These are phyloP conservation scores for Phrynocephalus forsythii DNA, from an alignment of 2,797 vertebrate species.

Conservation along the genomic window DNA sequence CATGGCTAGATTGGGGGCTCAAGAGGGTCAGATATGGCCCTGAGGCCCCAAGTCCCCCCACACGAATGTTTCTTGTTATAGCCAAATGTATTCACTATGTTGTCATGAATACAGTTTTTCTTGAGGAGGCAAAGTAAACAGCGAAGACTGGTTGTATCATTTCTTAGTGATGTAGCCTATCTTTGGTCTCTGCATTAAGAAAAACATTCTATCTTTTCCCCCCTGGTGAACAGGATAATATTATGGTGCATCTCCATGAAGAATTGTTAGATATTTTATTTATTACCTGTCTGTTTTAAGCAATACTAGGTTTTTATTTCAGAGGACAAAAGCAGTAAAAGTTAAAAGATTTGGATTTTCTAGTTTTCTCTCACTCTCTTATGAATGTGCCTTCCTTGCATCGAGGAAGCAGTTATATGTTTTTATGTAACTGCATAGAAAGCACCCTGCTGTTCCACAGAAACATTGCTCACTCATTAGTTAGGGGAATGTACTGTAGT, in stretches of 20 bases:
- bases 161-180: neutral
- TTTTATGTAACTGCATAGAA: constrained; percentile 49
- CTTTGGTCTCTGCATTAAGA: neutral
- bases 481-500: constrained; percentile 38
- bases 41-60: too few relatives aligned
- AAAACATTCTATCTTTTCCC: neutral
- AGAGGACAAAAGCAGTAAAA: neutral
- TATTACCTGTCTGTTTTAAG: neutral
- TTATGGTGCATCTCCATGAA: constrained; percentile 4
- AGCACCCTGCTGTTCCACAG: constrained; percentile 33
- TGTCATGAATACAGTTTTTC: neutral
- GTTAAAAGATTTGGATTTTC: neutral
- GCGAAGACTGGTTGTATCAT: neutral
- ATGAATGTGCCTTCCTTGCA: constrained; percentile 1
- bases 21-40: too few relatives aligned
- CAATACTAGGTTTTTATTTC: neutral
- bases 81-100: neutral
- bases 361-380: neutral
- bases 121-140: neutral
- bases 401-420: neutral
- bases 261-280: neutral
- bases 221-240: neutral
- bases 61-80: neutral
- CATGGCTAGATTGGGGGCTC: too few relatives aligned
- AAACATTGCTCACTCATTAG: constrained; percentile 50